Conservation (phyloP, 1,140 invertebrate species). For the Drosophila suzukii region DNA sequence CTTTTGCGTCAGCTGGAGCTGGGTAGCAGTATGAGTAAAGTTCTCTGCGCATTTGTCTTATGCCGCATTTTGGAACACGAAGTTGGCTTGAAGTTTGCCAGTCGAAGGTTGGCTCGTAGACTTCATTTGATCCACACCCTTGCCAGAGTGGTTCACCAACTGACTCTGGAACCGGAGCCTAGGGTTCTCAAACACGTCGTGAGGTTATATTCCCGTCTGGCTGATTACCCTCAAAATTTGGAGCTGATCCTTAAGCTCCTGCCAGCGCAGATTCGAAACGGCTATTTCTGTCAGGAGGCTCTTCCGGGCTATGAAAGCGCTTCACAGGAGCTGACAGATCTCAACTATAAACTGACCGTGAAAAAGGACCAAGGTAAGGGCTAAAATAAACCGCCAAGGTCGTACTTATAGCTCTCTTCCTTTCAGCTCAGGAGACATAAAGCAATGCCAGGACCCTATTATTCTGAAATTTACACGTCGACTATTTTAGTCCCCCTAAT, state of each 20-base stretch:
- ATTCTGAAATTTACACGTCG: slow-evolving; percentile 59
- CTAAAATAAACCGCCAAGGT: neutral
- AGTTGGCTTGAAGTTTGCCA: slow-evolving; percentile 33
- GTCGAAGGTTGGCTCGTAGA: slow-evolving; percentile 11
- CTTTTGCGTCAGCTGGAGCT: slow-evolving; percentile 28
- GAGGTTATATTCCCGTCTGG: slow-evolving; percentile 96
- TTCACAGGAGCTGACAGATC: slow-evolving; percentile 1
- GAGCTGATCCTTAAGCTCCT: slow-evolving; percentile 97
- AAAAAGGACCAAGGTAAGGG: neutral
- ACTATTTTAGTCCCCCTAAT: slow-evolving; percentile 35
- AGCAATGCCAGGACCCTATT: slow-evolving; percentile 31
- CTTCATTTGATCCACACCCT: slow-evolving; percentile 42
- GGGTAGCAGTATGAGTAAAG: slow-evolving; percentile 37
- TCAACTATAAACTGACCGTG: slow-evolving; percentile 21
- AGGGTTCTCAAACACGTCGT: slow-evolving; percentile 98
- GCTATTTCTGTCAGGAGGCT: slow-evolving; percentile 93
- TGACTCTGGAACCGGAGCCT: slow-evolving; percentile 97
- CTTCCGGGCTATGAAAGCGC: slow-evolving; percentile 60
- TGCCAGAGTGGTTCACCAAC: slow-evolving; percentile 98
- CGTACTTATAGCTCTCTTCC: neutral
- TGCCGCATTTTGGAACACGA: slow-evolving; percentile 33
- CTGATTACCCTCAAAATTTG: slow-evolving; percentile 96
- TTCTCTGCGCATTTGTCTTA: slow-evolving; percentile 24
- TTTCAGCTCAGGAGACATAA: neutral
- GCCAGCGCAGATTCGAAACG: slow-evolving; percentile 96